Evolutionary conservation across 2,113 vertebrate genomes (phyloP), one percentile per base, ranked within the genome.

Genomic region (Cairina moschata): DNA sequence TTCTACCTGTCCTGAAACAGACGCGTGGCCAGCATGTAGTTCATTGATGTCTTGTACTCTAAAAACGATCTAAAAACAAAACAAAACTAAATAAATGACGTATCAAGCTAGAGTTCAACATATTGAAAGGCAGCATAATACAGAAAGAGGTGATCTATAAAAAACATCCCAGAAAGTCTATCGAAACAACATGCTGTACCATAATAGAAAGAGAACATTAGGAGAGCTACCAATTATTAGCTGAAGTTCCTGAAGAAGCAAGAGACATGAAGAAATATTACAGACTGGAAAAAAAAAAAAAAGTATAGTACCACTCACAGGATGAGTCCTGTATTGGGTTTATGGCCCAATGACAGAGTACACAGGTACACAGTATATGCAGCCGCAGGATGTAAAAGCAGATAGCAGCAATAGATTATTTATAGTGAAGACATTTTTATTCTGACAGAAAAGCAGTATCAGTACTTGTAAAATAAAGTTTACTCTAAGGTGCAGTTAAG

Each of bases 11-110:
- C 98, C 96, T 98, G 98, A 98, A 99, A 99, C 96, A 99, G 98
- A 94, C 97, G 98, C 80, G 98, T 98, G 29, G 99, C 99, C 98
- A 99, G 93, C 99, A 99, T 99, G 95, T 98, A 98, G 96, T 99
- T 99, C 99, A 99, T 98, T 63, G 99, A 98, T 73, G 99, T 99
- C 97, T 99, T 99, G 97, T 99, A 98, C 95, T 99, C 99, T 56
- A 99, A 98, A 98, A 99, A 99, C 55, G 97, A 98, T 55, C 98
- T 98, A 86, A 54, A 94, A 74, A 11, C 11, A 23, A 12, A 50
- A 23, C 40, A 23, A 94, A 81, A 69, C 54, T 86, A 91, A 63
- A 84, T 6, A 56, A 6, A 26, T 42, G 54, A 63, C 18, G 44
- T 58, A 62, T 95, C 83, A 96, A 85, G 76, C 74, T 11, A 93